Evolutionary conservation across 2,888 invertebrate genomes (phyloP).

Genomic region (Incurvaria masculella): DNA sequence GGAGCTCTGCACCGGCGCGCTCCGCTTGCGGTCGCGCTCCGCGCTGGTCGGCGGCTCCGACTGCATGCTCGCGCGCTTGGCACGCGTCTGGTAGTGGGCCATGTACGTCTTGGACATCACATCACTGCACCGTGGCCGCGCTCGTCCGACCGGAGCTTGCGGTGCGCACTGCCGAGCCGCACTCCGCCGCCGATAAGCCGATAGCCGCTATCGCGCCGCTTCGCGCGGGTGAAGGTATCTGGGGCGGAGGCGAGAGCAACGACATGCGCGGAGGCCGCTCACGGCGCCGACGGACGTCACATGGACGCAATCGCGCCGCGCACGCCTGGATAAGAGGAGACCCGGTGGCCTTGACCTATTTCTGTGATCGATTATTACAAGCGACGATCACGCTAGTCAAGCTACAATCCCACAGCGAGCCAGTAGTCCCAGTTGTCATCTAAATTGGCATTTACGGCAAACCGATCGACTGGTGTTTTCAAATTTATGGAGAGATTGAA

Average conservation of each 20-base stretch:
- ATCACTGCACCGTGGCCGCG: neutral
- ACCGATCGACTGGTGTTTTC: too few species aligned
- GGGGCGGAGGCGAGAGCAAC: neutral
- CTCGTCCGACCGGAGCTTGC: neutral
- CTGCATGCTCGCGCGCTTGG: neutral
- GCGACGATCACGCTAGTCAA: too few species aligned
- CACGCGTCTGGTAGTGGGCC: neutral
- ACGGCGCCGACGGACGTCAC: too few species aligned
- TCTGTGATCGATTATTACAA: too few species aligned
- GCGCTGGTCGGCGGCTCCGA: neutral
- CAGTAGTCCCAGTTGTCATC: too few species aligned
- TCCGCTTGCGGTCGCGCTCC: slow-evolving; percentile 17
- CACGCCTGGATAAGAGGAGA: too few species aligned
- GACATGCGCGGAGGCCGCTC: too few species aligned
- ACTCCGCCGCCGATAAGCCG: neutral
- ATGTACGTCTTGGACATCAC: neutral
- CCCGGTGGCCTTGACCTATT: too few species aligned
- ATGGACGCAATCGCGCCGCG: too few species aligned
- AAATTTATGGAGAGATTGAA: too few species aligned
- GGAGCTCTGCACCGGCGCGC: slow-evolving; percentile 4
- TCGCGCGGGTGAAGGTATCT: neutral
- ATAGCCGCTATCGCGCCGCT: neutral
- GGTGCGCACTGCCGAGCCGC: neutral
- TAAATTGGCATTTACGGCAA: too few species aligned
- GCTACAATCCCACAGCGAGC: too few species aligned